Conservation (phyloP, 2,888 invertebrate genomes). For the Phalera bucephala region DNA sequence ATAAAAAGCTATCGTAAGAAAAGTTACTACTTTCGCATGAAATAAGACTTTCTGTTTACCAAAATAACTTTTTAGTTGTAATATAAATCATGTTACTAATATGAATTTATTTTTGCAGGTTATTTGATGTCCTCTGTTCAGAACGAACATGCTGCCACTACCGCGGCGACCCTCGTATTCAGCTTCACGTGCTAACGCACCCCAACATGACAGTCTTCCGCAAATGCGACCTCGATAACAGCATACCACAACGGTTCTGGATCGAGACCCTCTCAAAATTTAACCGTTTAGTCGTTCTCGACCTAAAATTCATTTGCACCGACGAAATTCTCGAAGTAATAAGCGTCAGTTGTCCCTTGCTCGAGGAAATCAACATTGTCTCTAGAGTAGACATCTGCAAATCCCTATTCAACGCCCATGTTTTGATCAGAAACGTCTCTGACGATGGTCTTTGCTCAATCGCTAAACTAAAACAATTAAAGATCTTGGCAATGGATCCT, state of each 20-base stretch:
- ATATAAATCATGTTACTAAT: conserved; percentile 12
- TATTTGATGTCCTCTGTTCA: conserved; percentile 79
- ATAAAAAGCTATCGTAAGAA: too few relatives aligned
- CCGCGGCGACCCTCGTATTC: conserved; percentile 70
- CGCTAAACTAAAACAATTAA: conserved; percentile 61
- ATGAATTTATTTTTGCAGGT: conserved; percentile 58
- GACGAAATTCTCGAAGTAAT: conserved; percentile 75
- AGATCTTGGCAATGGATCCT: conserved; percentile 72
- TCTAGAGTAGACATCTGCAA: conserved; percentile 74
- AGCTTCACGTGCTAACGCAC: conserved; percentile 68
- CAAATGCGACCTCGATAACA: conserved; percentile 73
- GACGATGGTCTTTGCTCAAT: conserved; percentile 67
- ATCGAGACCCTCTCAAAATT: conserved; percentile 60
- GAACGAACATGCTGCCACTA: conserved; percentile 68
- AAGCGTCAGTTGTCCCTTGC: conserved; percentile 57
- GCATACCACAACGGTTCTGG: conserved; percentile 71
- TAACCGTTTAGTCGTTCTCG: conserved; percentile 63
- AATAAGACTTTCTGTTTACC: too few relatives aligned
- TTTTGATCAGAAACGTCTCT: conserved; percentile 72
- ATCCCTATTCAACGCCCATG: conserved; percentile 74
- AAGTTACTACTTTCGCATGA: too few relatives aligned
- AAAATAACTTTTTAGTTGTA: too few relatives aligned
- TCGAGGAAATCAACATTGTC: conserved; percentile 76
- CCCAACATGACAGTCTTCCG: conserved; percentile 72
- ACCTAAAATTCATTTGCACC: conserved; percentile 77